phyloP scores from a whole-genome alignment of 2,888 invertebrate species.

The Parochlus steinenii region DNA sequence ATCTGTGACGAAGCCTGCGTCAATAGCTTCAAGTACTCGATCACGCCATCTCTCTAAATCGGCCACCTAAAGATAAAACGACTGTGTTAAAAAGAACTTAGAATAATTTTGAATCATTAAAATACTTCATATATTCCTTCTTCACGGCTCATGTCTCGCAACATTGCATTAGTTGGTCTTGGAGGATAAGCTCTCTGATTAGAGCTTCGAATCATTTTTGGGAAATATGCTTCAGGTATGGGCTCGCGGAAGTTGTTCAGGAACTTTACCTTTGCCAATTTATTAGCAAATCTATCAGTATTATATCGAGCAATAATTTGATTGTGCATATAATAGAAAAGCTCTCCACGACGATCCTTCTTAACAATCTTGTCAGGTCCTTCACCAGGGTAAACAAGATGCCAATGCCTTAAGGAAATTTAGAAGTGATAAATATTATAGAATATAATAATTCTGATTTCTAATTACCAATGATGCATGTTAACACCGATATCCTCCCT shows the following conservation, averaged over 20 bases:
- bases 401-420: no score
- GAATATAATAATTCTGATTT: background rate
- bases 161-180: constrained; percentile 16
- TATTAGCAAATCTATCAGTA: constrained; percentile 22
- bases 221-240: constrained; percentile 23
- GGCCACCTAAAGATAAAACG: constrained; percentile 22
- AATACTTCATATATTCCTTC: no score
- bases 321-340: constrained; percentile 65
- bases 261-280: constrained; percentile 18
- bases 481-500: constrained; percentile 73
- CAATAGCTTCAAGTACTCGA: constrained; percentile 26
- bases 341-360: constrained; percentile 61
- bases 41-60: constrained; percentile 25
- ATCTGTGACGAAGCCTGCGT: constrained; percentile 19
- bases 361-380: constrained; percentile 41
- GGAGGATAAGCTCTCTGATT: constrained; percentile 17
- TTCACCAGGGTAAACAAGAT: constrained; percentile 57
- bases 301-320: constrained; percentile 26
- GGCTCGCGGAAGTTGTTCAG: constrained; percentile 19
- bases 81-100: constrained; percentile 49
- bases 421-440: constrained; percentile 37
- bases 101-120: no score
- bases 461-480: constrained; percentile 81
- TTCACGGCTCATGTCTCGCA: constrained; percentile 17
- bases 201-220: constrained; percentile 20